These are phyloP conservation scores for Otolemur garnettii DNA, from an alignment of 2,113 vertebrate genomes.

Conservation along the genomic window DNA sequence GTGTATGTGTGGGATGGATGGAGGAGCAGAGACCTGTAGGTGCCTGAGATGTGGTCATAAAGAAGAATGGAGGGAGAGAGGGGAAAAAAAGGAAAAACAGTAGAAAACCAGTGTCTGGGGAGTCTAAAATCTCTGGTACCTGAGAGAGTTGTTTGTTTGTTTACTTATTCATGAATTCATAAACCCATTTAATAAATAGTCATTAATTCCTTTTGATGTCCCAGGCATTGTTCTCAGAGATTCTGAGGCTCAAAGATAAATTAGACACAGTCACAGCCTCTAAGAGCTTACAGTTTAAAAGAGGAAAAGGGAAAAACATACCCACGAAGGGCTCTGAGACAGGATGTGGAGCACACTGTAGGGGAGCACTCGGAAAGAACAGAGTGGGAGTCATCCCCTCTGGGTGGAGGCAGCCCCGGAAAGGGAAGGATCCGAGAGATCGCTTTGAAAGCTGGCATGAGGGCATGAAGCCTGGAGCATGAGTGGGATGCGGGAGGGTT, in stretches of 20 bases:
- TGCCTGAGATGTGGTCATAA: neutral
- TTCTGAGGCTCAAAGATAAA: slow-evolving; percentile 53
- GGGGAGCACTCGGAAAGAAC: neutral
- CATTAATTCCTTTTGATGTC: slow-evolving; percentile 7
- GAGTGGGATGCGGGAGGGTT: neutral
- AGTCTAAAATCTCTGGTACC: neutral
- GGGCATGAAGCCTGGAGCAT: too few relatives aligned
- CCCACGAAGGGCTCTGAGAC: neutral
- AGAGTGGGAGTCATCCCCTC: neutral
- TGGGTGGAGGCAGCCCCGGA: neutral
- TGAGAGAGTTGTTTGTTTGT: neutral
- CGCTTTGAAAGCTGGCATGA: neutral
- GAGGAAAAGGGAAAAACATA: neutral
- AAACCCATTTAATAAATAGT: neutral
- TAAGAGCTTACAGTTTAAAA: neutral
- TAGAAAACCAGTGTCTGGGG: neutral
- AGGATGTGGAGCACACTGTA: neutral
- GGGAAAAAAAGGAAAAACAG: neutral
- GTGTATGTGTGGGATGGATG: neutral
- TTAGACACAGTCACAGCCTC: slow-evolving; percentile 1
- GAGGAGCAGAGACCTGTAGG: neutral
- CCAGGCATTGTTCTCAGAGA: slow-evolving; percentile 21
- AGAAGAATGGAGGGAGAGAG: neutral
- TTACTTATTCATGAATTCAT: slow-evolving; percentile 15
- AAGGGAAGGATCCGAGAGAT: neutral